Conservation (phyloP, 2,113 vertebrate genomes). For the Sapayoa aenigma region DNA sequence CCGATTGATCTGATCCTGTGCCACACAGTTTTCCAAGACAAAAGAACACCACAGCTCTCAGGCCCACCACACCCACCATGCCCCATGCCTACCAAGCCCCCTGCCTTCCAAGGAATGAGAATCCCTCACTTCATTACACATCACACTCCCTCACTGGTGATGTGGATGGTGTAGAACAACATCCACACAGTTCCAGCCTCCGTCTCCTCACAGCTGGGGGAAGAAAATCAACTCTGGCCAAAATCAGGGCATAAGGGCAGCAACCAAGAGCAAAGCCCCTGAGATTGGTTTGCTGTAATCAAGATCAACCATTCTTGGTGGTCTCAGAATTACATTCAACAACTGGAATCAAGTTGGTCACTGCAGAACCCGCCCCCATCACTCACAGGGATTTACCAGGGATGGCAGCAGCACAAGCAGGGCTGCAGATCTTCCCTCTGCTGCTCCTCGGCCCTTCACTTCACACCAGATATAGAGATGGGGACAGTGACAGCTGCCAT, state of each 20-base stretch:
- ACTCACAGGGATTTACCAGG: background rate
- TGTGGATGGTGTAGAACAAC: background rate
- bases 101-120: background rate
- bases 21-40: background rate
- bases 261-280: background rate
- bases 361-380: background rate
- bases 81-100: background rate
- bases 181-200: background rate
- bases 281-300: background rate
- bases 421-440: background rate
- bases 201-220: background rate
- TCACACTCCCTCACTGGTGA: background rate
- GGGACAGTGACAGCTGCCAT: background rate
- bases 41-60: background rate
- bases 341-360: background rate
- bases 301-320: background rate
- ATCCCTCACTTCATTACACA: background rate
- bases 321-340: background rate
- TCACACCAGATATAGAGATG: background rate
- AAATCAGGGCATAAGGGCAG: background rate
- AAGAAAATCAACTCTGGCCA: background rate
- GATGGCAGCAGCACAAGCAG: background rate
- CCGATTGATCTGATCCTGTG: background rate
- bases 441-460: background rate
- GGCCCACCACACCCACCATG: background rate